phyloP scores from a whole-genome alignment of 2,888 invertebrate species.

The Dynastes tityus region DNA sequence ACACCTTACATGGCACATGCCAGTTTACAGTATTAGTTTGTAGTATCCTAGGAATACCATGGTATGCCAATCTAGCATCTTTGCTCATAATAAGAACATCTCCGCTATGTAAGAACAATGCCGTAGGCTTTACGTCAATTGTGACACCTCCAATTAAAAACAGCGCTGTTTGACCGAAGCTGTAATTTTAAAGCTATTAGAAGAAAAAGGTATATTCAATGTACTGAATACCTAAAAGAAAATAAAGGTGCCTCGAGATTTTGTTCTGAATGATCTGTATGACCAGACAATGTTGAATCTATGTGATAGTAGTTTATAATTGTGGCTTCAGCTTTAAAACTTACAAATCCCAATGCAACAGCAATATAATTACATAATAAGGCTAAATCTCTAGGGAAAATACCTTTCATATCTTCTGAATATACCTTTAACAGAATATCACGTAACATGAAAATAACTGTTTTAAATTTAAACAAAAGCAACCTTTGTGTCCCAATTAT shows the following conservation, averaged over 20 bases:
- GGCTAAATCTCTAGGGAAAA: constrained; percentile 84
- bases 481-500: constrained; percentile 97
- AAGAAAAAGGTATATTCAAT: neutral
- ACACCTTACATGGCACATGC: constrained; percentile 64
- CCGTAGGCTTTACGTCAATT: constrained; percentile 78
- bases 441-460: neutral
- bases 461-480: neutral
- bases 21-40: constrained; percentile 72
- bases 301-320: constrained; percentile 97
- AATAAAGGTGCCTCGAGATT: constrained; percentile 90
- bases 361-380: constrained; percentile 79
- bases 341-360: constrained; percentile 72
- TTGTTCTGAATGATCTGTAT: constrained; percentile 95
- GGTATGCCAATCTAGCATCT: constrained; percentile 88
- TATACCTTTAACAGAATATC: constrained; percentile 73
- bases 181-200: constrained; percentile 67
- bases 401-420: constrained; percentile 77
- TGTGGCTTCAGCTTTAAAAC: constrained; percentile 90
- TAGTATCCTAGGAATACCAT: constrained; percentile 93
- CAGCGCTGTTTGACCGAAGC: constrained; percentile 96
- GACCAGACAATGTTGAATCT: constrained; percentile 93
- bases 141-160: constrained; percentile 91
- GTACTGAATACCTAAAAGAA: constrained; percentile 82
- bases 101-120: constrained; percentile 88
- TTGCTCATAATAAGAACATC: constrained; percentile 94